Evolutionary conservation across 2,797 vertebrate genomes (phyloP).

Genomic region (Chaenodraco wilsoni): DNA sequence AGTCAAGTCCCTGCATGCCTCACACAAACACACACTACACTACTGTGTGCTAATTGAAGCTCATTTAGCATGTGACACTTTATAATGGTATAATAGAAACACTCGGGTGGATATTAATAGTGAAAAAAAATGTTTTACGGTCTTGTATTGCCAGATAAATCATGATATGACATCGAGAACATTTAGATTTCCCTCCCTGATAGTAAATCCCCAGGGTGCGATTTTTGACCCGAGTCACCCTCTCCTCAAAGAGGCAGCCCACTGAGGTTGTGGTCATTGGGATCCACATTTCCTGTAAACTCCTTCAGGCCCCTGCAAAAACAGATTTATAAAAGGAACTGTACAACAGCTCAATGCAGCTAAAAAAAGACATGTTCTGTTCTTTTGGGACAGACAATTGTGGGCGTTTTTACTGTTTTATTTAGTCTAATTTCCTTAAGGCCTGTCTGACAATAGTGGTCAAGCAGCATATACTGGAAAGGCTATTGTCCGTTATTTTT

Average conservation of each 20-base stretch:
- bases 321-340: constrained; percentile 47
- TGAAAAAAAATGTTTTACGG: too few relatives aligned
- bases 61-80: constrained; percentile 1
- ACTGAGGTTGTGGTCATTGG: constrained; percentile 56
- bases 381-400: constrained; percentile 19
- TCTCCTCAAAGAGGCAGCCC: constrained; percentile 5
- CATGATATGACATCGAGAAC: not conserved
- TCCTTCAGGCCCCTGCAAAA: constrained; percentile 48
- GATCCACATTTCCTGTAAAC: constrained; percentile 73
- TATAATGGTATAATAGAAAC: not conserved
- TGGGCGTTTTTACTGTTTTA: constrained; percentile 41
- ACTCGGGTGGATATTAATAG: not conserved
- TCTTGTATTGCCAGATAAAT: not conserved
- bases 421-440: constrained; percentile 18
- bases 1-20: not conserved
- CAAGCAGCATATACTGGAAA: constrained; percentile 1
- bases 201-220: not conserved
- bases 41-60: not conserved
- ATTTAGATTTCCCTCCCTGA: not conserved
- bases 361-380: constrained; percentile 44
- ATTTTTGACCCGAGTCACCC: not conserved
- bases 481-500: not conserved
- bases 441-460: constrained; percentile 18
- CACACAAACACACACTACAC: not conserved
- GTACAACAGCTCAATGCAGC: constrained; percentile 58